Evolutionary conservation across 1,140 invertebrate genomes (phyloP).

Genomic region (Watersipora subatra): DNA sequence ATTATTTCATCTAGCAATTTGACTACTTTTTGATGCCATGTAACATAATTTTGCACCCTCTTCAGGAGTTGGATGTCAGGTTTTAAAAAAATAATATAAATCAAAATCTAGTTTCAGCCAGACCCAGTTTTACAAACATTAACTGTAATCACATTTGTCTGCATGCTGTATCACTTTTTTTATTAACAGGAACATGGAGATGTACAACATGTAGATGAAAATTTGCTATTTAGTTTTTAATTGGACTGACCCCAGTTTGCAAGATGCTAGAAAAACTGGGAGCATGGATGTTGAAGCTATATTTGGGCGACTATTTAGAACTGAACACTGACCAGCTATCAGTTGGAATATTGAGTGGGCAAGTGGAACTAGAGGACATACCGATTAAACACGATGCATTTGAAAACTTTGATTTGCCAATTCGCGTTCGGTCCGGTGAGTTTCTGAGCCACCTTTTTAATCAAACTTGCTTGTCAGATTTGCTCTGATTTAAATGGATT

Average conservation of each 20-base stretch:
- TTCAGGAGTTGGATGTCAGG: not conserved
- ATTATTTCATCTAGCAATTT: no score
- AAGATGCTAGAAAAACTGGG: not conserved
- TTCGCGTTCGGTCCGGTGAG: not conserved
- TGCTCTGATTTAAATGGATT: not conserved
- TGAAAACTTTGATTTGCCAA: not conserved
- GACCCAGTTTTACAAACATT: no score
- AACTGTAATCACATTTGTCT: no score
- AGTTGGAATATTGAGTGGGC: not conserved
- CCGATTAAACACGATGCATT: not conserved
- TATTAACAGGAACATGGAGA: not conserved
- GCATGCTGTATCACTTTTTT: not conserved
- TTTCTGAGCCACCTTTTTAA: not conserved
- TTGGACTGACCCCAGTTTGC: not conserved
- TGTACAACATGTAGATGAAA: not conserved
- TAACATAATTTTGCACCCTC: no score
- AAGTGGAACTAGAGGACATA: not conserved
- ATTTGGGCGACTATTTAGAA: not conserved
- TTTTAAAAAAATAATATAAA: not conserved
- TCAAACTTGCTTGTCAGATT: not conserved
- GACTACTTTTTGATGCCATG: no score
- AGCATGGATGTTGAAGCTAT: not conserved
- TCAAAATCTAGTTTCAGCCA: no score
- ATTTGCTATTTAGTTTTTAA: not conserved
- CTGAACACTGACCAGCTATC: not conserved